Evolutionary conservation across 2,113 vertebrate species (phyloP), one percentile per base, ranked within the genome.

Genomic region (Amphilophus citrinellus): DNA sequence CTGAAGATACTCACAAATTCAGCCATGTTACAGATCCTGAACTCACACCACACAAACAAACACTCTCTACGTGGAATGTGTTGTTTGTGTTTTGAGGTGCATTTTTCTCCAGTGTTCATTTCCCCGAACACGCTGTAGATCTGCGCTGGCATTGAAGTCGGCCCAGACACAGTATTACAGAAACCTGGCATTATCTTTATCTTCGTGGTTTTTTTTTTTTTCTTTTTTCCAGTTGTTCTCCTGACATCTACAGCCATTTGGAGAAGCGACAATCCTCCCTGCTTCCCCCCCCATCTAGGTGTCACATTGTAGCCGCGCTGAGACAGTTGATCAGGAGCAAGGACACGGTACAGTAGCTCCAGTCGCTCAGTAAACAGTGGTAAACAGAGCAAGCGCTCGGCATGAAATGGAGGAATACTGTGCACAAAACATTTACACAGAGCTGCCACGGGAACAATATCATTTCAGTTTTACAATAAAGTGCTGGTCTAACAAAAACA

Each of bases 391-490:
- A 65, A 85, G 82, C 56, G 58, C 86, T 85, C 76, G 32, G 91
- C 83, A 91, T 88, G 84, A 91, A 87, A 91, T 82, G 78, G 92
- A 94, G 80, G 87, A 92, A 93, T 89, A 87, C 87, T 44, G 61
- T 14, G 42, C 79, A 83, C 89, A 89, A 94, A 95, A 94, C 94
- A 92, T 95, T 95, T 95, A 94, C 91, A 92, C 65, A 87, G 81
- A 94, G 90, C 93, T 95, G 94, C 89, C 94, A 95, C 76, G 35
- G 81, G 84, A 95, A 94, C 92, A 91, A 92, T 93, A 90, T 93
- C 90, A 90, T 94, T 91, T 94, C 91, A 92, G 89, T 87, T 92
- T 92, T 90, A 92, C 94, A 93, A 92, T 91, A 85, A 93, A 92
- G 84, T 80, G 87, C 89, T 89, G 77, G 10, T n/a, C 78, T 84